Evolutionary conservation across 2,888 invertebrate genomes (phyloP), one percentile per base, ranked within the genome.

Genomic region (Allacma fusca): DNA sequence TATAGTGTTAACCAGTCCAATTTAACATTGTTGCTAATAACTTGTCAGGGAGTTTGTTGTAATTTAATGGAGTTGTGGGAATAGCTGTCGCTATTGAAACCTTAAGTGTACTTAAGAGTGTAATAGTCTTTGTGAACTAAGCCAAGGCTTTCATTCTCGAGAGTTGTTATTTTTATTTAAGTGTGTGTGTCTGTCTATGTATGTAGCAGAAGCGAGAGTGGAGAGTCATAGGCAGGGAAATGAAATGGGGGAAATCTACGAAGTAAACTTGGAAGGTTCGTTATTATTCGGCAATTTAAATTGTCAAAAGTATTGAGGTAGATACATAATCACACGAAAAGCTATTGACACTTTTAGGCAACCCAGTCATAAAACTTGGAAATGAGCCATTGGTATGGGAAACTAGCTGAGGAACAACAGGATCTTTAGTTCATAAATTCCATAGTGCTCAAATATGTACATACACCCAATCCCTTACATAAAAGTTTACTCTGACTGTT

Each of bases 101-200:
- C n/a, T 50, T 13, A 50, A 16, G 50, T 50, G 50, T 50, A 50
- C 50, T 50, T 50, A 50, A 19, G 50, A 50, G 50, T 19, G 7
- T 50, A 50, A 5, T 50, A 23, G 23, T 23, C 23, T 12, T n/a
- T 62, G 62, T 62, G 62, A 62, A 62, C 9, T 62, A 62, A 62
- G 62, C 26, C 62, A 62, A 62, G 62, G 62, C 62, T 62, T 62
- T 62, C 62, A 26, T 50, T 50, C 50, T 50, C 50, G 16, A 50
- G 50, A 50, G n/a, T 16, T 50, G n/a, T 50, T 50, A 50, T 50
- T 50, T 50, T 50, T 50, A 19, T 50, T 19, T 16, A 50, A 19
- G 16, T 12, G n/a, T 50, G 2, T 5, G 4, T 50, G n/a, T 40
- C 13, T 40, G 40, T 9, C 40, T 40, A 40, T 40, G 40, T 9